phyloP scores from a whole-genome alignment of 64 coral and sea anemone species.

The Anthopleura sola region DNA sequence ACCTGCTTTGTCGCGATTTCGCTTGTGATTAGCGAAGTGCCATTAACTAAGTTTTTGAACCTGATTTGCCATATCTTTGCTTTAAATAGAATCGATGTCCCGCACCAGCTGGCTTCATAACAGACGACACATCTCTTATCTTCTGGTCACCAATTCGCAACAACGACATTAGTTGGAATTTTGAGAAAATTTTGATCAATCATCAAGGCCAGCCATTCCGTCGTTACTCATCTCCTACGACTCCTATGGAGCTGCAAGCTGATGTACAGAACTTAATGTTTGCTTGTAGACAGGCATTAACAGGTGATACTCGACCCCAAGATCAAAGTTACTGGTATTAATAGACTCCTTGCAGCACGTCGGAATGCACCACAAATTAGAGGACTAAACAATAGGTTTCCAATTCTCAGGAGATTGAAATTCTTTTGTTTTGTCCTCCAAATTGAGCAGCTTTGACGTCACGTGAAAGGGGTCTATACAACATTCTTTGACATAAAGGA shows the following conservation, averaged over 20 bases:
- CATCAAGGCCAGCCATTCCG: conserved; percentile 48
- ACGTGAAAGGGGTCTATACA: too few relatives aligned
- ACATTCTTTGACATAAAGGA: too few relatives aligned
- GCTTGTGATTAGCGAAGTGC: too few relatives aligned
- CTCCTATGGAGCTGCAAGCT: conserved; percentile 30
- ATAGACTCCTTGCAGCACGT: too few relatives aligned
- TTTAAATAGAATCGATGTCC: conserved; percentile 42
- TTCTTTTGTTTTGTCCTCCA: too few relatives aligned
- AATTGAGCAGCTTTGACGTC: too few relatives aligned
- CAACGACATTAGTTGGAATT: conserved; percentile 81
- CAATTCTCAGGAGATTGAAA: too few relatives aligned
- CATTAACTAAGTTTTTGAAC: too few relatives aligned
- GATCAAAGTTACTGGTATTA: conserved; percentile 9
- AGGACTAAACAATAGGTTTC: too few relatives aligned
- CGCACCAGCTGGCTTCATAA: conserved; percentile 39
- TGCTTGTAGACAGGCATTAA: background rate
- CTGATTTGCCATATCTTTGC: background rate
- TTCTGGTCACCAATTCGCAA: conserved; percentile 56
- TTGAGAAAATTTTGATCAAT: conserved; percentile 69
- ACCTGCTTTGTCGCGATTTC: too few relatives aligned
- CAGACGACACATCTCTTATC: conserved; percentile 31
- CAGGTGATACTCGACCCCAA: background rate
- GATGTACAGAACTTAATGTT: conserved; percentile 32
- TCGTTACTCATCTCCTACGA: conserved; percentile 50
- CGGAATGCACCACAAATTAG: too few relatives aligned